These are phyloP conservation scores for Trididemnum clinides DNA, from an alignment of 23 tunicate species.

Conservation along the genomic window DNA sequence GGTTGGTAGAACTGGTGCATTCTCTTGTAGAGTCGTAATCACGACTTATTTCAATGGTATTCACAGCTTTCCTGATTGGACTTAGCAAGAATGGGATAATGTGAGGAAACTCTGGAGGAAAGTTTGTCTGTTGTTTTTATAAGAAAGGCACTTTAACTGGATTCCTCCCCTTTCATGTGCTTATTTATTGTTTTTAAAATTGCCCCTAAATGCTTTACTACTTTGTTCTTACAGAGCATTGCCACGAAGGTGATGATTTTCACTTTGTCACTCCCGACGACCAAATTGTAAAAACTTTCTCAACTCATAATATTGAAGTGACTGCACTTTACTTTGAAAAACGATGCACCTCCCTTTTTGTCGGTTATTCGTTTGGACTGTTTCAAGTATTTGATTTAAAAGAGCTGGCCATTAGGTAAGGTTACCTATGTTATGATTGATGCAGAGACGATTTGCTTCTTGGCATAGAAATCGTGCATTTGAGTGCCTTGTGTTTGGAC, in stretches of 20 bases:
- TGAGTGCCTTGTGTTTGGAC: too few species aligned
- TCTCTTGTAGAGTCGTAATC: too few species aligned
- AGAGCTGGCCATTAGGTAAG: conserved; percentile 47
- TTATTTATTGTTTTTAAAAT: background rate
- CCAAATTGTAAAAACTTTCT: conserved; percentile 59
- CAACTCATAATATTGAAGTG: conserved; percentile 25
- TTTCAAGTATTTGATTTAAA: conserved; percentile 70
- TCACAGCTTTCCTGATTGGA: too few species aligned
- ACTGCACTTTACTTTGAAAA: conserved; percentile 57
- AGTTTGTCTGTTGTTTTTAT: too few species aligned
- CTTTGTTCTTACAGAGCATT: conserved; percentile 35
- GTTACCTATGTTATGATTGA: too few species aligned
- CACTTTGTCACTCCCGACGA: conserved; percentile 58
- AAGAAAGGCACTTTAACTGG: background rate
- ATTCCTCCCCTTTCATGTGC: background rate
- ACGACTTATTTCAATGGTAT: too few species aligned
- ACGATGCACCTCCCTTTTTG: conserved; percentile 63
- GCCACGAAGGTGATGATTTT: conserved; percentile 60
- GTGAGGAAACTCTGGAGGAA: too few species aligned
- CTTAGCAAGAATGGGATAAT: too few species aligned
- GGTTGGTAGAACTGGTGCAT: too few species aligned
- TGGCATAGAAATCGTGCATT: too few species aligned
- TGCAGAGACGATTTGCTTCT: too few species aligned
- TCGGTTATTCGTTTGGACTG: conserved; percentile 83
- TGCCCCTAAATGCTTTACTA: background rate